These are phyloP conservation scores for Perca fluviatilis DNA, from an alignment of 2,113 vertebrate genomes.

Conservation along the genomic window DNA sequence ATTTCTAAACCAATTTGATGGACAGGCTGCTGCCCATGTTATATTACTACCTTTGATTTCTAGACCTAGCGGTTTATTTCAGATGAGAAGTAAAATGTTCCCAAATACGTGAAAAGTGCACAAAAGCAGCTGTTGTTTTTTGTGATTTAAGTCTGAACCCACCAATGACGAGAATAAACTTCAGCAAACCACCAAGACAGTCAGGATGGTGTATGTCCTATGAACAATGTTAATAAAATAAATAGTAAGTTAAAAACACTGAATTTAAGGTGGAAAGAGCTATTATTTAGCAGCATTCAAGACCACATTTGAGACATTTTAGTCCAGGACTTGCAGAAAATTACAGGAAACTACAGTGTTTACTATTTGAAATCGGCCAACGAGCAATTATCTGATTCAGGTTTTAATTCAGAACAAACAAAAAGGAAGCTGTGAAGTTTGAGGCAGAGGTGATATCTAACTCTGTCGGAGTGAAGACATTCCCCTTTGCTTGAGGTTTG, in stretches of 20 bases:
- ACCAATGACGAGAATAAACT: neutral
- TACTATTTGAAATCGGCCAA: neutral
- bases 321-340: neutral
- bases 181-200: neutral
- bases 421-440: neutral
- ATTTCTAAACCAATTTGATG: conserved; percentile 1
- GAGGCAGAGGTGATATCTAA: neutral
- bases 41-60: neutral
- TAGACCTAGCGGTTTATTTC: too few species aligned
- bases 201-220: neutral
- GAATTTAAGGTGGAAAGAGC: neutral
- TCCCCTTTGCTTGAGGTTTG: neutral
- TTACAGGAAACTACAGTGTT: conserved; percentile 3
- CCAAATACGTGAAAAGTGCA: neutral
- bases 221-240: neutral
- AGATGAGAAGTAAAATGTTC: neutral
- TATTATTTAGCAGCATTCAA: neutral
- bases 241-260: neutral
- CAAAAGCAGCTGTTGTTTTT: neutral
- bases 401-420: neutral
- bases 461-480: neutral
- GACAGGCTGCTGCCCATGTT: neutral
- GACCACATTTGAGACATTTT: neutral
- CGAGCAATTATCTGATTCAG: neutral
- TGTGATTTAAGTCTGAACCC: neutral